Evolutionary conservation across 2,888 invertebrate species (phyloP).

Genomic region (Yponomeuta malinellus): DNA sequence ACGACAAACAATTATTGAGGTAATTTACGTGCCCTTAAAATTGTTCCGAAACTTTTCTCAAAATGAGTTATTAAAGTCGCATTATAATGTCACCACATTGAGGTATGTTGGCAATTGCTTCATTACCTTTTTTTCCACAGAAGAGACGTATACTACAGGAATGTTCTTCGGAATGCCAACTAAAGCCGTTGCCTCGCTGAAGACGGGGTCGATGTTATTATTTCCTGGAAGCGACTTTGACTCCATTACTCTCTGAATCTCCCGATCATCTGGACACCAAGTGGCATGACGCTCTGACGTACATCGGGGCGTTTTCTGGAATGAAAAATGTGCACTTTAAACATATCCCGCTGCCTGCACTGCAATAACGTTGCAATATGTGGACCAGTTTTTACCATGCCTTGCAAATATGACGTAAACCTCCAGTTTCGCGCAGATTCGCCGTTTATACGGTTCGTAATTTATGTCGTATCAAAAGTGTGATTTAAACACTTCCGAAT

Average conservation of each 20-base stretch:
- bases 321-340: neutral
- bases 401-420: neutral
- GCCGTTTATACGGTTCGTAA: too few species aligned
- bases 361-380: neutral
- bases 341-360: neutral
- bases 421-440: neutral
- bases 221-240: slow-evolving; percentile 20
- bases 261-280: slow-evolving; percentile 35
- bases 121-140: slow-evolving; percentile 10
- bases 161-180: neutral
- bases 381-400: neutral
- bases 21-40: slow-evolving; percentile 1
- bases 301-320: slow-evolving; percentile 25
- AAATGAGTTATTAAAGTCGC: slow-evolving; percentile 4
- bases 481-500: too few species aligned
- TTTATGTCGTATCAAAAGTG: too few species aligned
- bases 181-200: slow-evolving; percentile 23
- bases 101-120: neutral
- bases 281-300: slow-evolving; percentile 13
- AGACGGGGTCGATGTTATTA: slow-evolving; percentile 26
- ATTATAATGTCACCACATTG: neutral
- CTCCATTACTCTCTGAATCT: slow-evolving; percentile 21
- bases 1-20: neutral
- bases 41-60: neutral
- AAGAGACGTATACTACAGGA: neutral